Conservation (phyloP, 2,113 vertebrate genomes). For the Gambusia affinis region DNA sequence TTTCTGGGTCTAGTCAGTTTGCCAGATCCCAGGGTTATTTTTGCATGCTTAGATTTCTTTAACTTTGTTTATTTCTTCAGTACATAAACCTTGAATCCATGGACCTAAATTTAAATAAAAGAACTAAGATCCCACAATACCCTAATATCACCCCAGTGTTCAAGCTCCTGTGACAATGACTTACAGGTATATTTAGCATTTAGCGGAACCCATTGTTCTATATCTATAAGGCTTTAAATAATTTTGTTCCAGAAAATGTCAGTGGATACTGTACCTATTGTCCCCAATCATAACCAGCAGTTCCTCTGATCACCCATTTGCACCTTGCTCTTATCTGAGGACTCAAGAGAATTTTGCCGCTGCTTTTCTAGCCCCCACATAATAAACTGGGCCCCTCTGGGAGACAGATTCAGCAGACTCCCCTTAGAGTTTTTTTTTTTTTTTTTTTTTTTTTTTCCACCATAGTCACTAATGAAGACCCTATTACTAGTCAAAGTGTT, state of each 20-base stretch:
- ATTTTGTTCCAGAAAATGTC: not conserved
- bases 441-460: not conserved
- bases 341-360: not conserved
- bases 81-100: not conserved
- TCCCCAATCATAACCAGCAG: not conserved
- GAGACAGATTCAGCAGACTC: slow-evolving; percentile 1
- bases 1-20: no score
- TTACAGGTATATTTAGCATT: not conserved
- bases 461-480: slow-evolving; percentile 1
- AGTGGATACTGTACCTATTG: not conserved
- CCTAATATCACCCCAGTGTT: not conserved
- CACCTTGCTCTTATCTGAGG: not conserved
- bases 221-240: not conserved
- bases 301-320: slow-evolving; percentile 6
- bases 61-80: not conserved
- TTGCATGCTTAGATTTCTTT: not conserved
- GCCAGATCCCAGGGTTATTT: not conserved
- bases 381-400: not conserved
- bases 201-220: not conserved
- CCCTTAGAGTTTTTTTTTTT: not conserved
- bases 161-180: not conserved
- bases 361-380: not conserved
- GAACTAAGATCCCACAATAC: not conserved
- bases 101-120: not conserved
- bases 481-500: not conserved